Evolutionary conservation across 2,113 vertebrate genomes (phyloP), one percentile per base, ranked within the genome.

Genomic region (Albula glossodonta): DNA sequence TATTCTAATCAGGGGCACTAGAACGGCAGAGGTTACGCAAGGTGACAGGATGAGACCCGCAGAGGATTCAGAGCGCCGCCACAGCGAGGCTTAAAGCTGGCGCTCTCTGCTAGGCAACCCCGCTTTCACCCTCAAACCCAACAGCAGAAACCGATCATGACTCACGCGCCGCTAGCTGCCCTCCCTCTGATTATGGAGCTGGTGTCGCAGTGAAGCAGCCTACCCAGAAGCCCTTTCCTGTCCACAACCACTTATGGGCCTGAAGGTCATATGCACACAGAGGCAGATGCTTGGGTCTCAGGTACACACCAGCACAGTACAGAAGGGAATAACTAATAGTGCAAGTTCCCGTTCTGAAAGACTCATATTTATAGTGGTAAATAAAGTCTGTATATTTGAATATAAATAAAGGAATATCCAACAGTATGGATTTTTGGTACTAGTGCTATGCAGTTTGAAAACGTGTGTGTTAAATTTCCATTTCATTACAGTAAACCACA

Each of bases 331-430:
- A 51, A 51, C 85, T 80, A 87, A 88, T 88, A 19, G 84, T 85
- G 91, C 92, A 90, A 85, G 88, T 83, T 89, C 90, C 82, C 89
- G 12, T 22, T 70, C 94, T 94, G 94, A 92, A 93, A 94, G 92
- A 94, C 91, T 93, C 86, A 91, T 94, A 93, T 93, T 92, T 95
- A 94, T 92, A 85, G 90, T 88, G 88, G 93, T 96, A 96, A 96
- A 96, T 96, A 95, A 93, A 94, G 95, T 96, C 92, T 93, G 91
- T 93, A 89, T 89, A 93, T 91, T 90, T 94, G 93, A 93, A 93
- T 94, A 93, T 93, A 91, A 94, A 95, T 90, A 90, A 87, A 89
- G 92, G 80, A 85, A 31, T 53, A 41, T 41, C 31, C 31, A 41
- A 41, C 31, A 41, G 31, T 41, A 41, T 41, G 31, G 31, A 41